A percentile compares a stretch with the other conserved stretches of the same genome.
phyloP scores from a whole-genome alignment of 2,797 vertebrate species.

The Melanotaenia maccullochi region DNA sequence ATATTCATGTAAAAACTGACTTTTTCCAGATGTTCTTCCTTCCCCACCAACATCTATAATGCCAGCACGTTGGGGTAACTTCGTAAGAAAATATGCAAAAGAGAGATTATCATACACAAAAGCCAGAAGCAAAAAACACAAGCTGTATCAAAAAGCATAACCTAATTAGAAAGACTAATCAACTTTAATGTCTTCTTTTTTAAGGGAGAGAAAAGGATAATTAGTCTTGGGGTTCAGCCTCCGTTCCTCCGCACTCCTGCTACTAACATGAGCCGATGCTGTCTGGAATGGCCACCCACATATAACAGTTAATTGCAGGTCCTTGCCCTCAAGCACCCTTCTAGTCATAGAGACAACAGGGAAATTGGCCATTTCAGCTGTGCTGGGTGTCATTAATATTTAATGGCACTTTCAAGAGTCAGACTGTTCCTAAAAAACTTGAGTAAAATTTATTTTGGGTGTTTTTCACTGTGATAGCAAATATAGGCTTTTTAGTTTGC shows the following conservation, averaged over 20 bases:
- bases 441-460: constrained; percentile 53
- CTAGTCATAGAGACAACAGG: constrained; percentile 80
- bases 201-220: constrained; percentile 78
- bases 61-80: constrained; percentile 52
- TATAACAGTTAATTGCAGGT: constrained; percentile 85
- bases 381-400: constrained; percentile 81
- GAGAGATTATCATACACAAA: constrained; percentile 72
- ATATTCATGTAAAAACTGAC: constrained; percentile 20
- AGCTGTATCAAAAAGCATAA: constrained; percentile 82
- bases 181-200: constrained; percentile 86
- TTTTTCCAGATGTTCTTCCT: constrained; percentile 7
- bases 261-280: constrained; percentile 80
- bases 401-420: constrained; percentile 78
- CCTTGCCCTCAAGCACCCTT: constrained; percentile 81
- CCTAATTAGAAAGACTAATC: constrained; percentile 87
- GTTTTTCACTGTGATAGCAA: constrained; percentile 48
- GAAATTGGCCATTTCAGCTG: constrained; percentile 80
- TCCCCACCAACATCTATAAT: constrained; percentile 18
- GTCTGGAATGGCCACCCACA: constrained; percentile 82
- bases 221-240: constrained; percentile 75
- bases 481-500: constrained; percentile 34
- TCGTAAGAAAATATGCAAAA: constrained; percentile 63
- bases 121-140: constrained; percentile 76
- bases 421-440: constrained; percentile 72
- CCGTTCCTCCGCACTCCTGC: constrained; percentile 78